A percentile compares a stretch with the other conserved stretches of the same genome.
These are phyloP conservation scores for Adrianichthys oophorus DNA, from an alignment of 2,797 vertebrate species.

Conservation along the genomic window DNA sequence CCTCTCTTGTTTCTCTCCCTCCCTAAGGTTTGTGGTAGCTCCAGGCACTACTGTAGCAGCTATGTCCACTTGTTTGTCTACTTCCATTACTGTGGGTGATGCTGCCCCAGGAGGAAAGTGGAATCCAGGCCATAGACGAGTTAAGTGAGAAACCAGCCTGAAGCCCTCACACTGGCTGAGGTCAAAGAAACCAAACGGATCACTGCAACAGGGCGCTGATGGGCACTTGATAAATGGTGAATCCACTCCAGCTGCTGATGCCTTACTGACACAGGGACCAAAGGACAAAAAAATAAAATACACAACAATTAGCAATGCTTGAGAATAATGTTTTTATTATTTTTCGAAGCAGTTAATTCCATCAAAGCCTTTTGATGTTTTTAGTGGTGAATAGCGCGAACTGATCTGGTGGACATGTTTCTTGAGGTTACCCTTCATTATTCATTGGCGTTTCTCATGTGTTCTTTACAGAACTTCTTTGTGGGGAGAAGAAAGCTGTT, in stretches of 20 bases:
- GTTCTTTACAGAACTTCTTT: slow-evolving; percentile 31
- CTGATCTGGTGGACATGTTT: slow-evolving; percentile 22
- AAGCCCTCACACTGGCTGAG: slow-evolving; percentile 44
- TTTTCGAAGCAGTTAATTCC: slow-evolving; percentile 13
- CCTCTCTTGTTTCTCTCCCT: background rate
- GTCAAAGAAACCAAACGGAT: slow-evolving; percentile 42
- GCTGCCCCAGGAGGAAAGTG: slow-evolving; percentile 57
- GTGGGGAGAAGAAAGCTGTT: slow-evolving; percentile 1
- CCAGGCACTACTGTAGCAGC: slow-evolving; percentile 46
- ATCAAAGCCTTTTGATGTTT: slow-evolving; percentile 19
- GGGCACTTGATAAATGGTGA: slow-evolving; percentile 35
- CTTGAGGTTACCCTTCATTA: slow-evolving; percentile 58
- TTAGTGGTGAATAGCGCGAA: slow-evolving; percentile 21
- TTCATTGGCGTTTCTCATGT: slow-evolving; percentile 41
- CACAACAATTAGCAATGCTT: slow-evolving; percentile 31
- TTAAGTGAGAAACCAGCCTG: slow-evolving; percentile 53
- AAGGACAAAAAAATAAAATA: slow-evolving; percentile 23
- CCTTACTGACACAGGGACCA: slow-evolving; percentile 21
- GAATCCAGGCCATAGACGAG: slow-evolving; percentile 50
- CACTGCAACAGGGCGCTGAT: slow-evolving; percentile 32
- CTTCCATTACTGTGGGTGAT: slow-evolving; percentile 64
- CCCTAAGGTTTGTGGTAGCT: slow-evolving; percentile 39
- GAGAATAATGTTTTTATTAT: slow-evolving; percentile 41
- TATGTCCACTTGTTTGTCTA: slow-evolving; percentile 69
- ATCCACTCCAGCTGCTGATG: slow-evolving; percentile 29